A percentile compares a stretch with the other conserved stretches of the same genome.
Conservation (phyloP, 2,888 invertebrate genomes). For the Megalurothrips usitatus region DNA sequence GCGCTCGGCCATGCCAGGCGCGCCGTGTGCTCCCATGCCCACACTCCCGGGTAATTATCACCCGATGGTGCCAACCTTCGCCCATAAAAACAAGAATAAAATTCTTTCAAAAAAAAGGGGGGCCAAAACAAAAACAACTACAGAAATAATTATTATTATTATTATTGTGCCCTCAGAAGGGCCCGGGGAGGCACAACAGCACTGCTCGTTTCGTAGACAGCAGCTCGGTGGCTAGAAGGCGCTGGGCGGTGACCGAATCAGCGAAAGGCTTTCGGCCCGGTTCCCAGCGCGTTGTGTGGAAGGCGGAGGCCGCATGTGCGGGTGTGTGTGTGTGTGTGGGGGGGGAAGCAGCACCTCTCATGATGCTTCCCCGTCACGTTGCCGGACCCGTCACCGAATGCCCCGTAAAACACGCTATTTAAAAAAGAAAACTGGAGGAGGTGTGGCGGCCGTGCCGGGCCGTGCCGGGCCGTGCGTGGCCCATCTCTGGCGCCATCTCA, state of each 20-base stretch:
- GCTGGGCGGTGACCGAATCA: no score
- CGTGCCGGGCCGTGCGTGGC: conserved; percentile 35
- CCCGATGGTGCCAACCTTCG: background rate
- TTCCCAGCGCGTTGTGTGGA: conserved; percentile 34
- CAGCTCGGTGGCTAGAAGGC: no score
- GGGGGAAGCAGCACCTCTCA: background rate
- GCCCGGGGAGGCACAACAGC: no score
- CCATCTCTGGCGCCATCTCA: no score
- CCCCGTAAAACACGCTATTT: conserved; percentile 13
- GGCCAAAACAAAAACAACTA: background rate
- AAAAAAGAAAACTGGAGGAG: background rate
- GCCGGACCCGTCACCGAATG: background rate
- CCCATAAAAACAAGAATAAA: no score
- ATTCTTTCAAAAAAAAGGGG: background rate
- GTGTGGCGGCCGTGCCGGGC: conserved; percentile 31
- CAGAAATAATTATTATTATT: no score
- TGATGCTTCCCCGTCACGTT: conserved; percentile 13
- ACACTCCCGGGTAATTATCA: conserved; percentile 12
- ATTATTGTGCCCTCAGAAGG: no score
- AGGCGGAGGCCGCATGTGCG: conserved; percentile 16
- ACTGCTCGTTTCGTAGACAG: no score
- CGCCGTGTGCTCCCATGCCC: background rate
- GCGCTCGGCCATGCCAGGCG: background rate
- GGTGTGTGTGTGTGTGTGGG: conserved; percentile 35
- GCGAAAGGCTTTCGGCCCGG: no score